These are phyloP conservation scores for Caranx melampygus DNA, from an alignment of 2,113 vertebrate species.

Conservation along the genomic window DNA sequence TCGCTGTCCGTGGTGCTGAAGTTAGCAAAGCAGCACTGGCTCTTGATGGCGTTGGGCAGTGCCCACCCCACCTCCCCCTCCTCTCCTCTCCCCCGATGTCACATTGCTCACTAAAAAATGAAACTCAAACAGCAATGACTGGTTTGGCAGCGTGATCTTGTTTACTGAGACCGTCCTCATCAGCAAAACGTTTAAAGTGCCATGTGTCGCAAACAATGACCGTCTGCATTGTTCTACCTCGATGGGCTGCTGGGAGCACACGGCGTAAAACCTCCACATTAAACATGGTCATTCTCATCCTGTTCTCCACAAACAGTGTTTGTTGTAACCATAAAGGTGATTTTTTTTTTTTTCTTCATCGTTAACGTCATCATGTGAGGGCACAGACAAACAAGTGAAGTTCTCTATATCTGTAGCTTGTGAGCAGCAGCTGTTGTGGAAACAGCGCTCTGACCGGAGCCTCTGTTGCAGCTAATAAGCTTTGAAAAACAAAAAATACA, in stretches of 20 bases:
- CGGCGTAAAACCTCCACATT: neutral
- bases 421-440: neutral
- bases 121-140: neutral
- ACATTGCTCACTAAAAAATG: neutral
- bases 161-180: neutral
- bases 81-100: no score
- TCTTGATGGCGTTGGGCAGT: neutral
- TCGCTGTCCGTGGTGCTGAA: slow-evolving; percentile 33
- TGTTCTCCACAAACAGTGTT: neutral
- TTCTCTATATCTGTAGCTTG: no score
- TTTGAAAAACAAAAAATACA: neutral
- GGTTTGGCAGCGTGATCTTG: neutral
- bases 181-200: neutral
- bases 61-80: no score
- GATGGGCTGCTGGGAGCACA: no score
- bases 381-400: neutral
- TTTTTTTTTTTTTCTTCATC: no score
- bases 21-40: neutral
- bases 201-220: no score
- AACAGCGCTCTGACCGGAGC: neutral
- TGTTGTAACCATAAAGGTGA: neutral
- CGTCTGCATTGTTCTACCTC: neutral
- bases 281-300: no score
- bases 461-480: neutral
- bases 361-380: neutral